phyloP scores from a whole-genome alignment of 2,113 vertebrate genomes.

The Atrichornis clamosus region DNA sequence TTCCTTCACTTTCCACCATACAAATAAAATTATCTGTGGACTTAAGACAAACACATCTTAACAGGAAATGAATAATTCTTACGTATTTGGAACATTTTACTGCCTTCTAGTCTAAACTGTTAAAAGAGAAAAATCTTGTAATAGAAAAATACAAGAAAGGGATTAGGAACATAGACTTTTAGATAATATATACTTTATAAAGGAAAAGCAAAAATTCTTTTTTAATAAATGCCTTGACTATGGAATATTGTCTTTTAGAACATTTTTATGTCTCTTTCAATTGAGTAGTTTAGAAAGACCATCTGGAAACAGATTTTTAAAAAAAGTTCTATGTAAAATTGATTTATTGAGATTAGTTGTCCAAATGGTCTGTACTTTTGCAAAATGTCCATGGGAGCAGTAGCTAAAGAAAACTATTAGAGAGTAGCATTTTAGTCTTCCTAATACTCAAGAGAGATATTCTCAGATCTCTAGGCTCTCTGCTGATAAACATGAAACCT shows the following conservation, averaged over 20 bases:
- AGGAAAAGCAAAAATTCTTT: background rate
- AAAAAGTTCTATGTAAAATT: background rate
- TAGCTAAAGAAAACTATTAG: background rate
- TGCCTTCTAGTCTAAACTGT: background rate
- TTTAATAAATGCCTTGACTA: background rate
- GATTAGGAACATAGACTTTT: background rate
- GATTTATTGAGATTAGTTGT: background rate
- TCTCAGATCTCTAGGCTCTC: background rate
- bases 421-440: background rate
- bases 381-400: background rate
- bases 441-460: background rate
- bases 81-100: background rate
- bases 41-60: background rate
- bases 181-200: background rate
- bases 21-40: background rate
- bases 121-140: background rate
- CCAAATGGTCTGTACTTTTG: background rate
- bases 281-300: background rate
- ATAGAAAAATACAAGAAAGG: background rate
- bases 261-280: background rate
- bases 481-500: conserved; percentile 37
- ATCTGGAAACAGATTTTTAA: background rate
- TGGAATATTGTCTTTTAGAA: background rate
- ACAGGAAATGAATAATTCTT: background rate
- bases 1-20: background rate